A percentile compares a stretch with the other conserved stretches of the same genome.
phyloP scores from a whole-genome alignment of 2,888 invertebrate species.

The Eretmocerus hayati region DNA sequence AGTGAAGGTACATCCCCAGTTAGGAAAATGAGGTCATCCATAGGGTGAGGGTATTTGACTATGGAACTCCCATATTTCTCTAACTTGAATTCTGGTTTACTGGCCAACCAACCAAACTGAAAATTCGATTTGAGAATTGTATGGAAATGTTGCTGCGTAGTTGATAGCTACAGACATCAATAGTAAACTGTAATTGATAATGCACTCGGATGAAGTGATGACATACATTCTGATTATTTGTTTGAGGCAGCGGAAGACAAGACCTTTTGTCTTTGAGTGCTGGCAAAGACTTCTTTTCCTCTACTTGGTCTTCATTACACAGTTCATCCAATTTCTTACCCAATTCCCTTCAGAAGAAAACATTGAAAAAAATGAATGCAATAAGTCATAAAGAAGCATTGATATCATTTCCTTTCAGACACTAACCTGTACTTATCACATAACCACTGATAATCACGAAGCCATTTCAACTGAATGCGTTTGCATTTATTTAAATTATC shows the following conservation, averaged over 20 bases:
- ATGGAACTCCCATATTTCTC: constrained; percentile 33
- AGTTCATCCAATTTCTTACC: constrained; percentile 25
- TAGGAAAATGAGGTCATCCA: constrained; percentile 26
- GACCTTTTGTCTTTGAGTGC: constrained; percentile 24
- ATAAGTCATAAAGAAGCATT: too few relatives aligned
- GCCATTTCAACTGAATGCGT: constrained; percentile 28
- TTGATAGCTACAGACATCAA: too few relatives aligned
- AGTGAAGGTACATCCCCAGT: constrained; percentile 29
- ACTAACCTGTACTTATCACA: constrained; percentile 33
- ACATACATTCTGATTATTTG: constrained; percentile 18
- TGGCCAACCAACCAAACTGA: constrained; percentile 37
- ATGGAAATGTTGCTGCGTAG: too few relatives aligned
- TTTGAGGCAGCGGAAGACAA: constrained; percentile 30
- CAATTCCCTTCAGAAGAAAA: constrained; percentile 24
- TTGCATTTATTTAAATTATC: constrained; percentile 27
- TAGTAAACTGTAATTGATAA: too few relatives aligned
- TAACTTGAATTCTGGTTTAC: constrained; percentile 32
- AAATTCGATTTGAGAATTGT: constrained; percentile 4
- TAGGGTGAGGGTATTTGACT: constrained; percentile 29
- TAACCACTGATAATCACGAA: constrained; percentile 32
- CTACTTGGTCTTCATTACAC: constrained; percentile 21
- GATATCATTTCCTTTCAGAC: neutral
- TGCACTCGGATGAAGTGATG: too few relatives aligned
- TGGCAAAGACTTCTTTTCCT: neutral
- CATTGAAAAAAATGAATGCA: neutral